These are phyloP conservation scores for Athalia circularis DNA, from an alignment of 2,888 invertebrate genomes.

Conservation along the genomic window DNA sequence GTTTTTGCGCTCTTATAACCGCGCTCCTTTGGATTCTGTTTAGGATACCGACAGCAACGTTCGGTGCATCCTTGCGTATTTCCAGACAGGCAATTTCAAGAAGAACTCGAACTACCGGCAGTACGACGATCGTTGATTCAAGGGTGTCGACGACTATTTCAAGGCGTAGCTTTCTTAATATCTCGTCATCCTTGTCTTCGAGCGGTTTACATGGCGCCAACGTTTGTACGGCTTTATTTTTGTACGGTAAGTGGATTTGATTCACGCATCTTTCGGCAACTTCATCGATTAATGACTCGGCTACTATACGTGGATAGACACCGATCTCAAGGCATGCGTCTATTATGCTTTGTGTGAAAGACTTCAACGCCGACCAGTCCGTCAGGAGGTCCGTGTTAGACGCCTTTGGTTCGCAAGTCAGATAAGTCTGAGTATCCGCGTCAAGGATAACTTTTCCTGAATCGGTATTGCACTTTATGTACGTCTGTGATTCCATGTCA, in stretches of 20 bases:
- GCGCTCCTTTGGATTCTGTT: conserved; percentile 45
- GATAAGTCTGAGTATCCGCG: conserved; percentile 55
- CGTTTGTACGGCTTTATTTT: conserved; percentile 54
- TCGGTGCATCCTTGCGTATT: conserved; percentile 48
- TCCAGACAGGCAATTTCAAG: conserved; percentile 42
- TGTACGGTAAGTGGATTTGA: conserved; percentile 51
- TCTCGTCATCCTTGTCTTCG: conserved; percentile 55
- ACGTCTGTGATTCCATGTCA: conserved; percentile 53
- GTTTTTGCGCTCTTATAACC: conserved; percentile 46
- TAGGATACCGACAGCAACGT: conserved; percentile 44
- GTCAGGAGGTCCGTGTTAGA: conserved; percentile 58
- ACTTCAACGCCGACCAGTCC: conserved; percentile 52
- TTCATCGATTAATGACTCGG: conserved; percentile 55
- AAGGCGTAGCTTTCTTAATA: conserved; percentile 54
- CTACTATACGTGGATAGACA: conserved; percentile 47
- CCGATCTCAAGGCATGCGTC: conserved; percentile 53
- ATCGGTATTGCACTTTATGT: conserved; percentile 52
- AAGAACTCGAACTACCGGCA: conserved; percentile 51
- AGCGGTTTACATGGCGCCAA: conserved; percentile 52
- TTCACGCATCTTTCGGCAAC: conserved; percentile 53
- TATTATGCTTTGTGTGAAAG: conserved; percentile 47
- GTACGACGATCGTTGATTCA: conserved; percentile 53
- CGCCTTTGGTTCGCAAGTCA: conserved; percentile 58
- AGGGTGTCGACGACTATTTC: conserved; percentile 54
- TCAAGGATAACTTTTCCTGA: conserved; percentile 52